These are phyloP conservation scores for Ladona fulva DNA, from an alignment of 1,140 invertebrate genomes.

Conservation along the genomic window DNA sequence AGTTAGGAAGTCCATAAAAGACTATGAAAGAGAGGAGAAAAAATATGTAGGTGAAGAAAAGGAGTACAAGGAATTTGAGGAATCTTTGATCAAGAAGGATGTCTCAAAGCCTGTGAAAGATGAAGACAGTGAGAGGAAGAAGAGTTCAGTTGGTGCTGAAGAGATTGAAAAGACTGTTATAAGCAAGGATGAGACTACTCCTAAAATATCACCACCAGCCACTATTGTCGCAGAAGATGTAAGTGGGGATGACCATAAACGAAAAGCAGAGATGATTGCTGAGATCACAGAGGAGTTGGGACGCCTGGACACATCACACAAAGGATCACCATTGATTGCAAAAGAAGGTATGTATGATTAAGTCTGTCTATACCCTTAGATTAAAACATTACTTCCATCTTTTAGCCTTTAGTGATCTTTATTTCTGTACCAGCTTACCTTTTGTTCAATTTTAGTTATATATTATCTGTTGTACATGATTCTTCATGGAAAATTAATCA, in stretches of 20 bases:
- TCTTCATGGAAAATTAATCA: too few relatives aligned
- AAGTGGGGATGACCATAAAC: neutral
- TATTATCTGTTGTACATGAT: too few relatives aligned
- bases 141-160: conserved; percentile 17
- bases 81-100: conserved; percentile 39
- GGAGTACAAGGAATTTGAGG: conserved; percentile 29
- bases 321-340: conserved; percentile 24
- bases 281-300: conserved; percentile 33
- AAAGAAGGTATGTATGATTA: conserved; percentile 6
- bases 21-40: conserved; percentile 45
- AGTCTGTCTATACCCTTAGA: too few relatives aligned
- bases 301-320: conserved; percentile 28
- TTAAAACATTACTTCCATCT: too few relatives aligned
- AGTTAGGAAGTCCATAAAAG: conserved; percentile 26
- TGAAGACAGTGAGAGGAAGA: conserved; percentile 21
- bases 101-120: conserved; percentile 24
- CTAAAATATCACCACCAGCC: conserved; percentile 21
- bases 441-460: too few relatives aligned
- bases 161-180: conserved; percentile 21
- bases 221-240: conserved; percentile 24
- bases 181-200: conserved; percentile 23
- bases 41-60: conserved; percentile 37
- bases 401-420: too few relatives aligned
- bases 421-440: too few relatives aligned
- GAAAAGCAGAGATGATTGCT: neutral